phyloP scores from a whole-genome alignment of 1,140 invertebrate species.

The Drosophila eugracilis region DNA sequence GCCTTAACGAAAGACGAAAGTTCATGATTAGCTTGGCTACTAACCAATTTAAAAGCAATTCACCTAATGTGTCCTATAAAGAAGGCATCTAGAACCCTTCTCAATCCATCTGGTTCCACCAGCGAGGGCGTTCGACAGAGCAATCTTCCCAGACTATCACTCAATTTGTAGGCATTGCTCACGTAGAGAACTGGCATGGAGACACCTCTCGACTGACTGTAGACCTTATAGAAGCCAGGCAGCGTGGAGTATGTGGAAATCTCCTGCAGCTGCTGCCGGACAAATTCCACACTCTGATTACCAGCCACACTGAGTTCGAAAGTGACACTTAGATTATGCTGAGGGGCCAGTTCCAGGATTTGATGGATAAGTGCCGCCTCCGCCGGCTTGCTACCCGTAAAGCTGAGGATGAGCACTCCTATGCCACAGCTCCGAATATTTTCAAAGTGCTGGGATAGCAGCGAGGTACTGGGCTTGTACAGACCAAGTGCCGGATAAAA shows the following conservation, averaged over 20 bases:
- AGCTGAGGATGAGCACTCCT: constrained; percentile 75
- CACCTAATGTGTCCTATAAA: constrained; percentile 86
- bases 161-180: constrained; percentile 87
- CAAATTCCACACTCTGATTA: constrained; percentile 73
- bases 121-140: constrained; percentile 80
- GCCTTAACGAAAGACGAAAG: constrained; percentile 27
- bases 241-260: constrained; percentile 64
- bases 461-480: constrained; percentile 72
- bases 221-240: constrained; percentile 86
- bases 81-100: constrained; percentile 86
- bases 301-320: constrained; percentile 74
- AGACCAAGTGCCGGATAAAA: constrained; percentile 80
- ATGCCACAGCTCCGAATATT: constrained; percentile 80
- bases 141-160: constrained; percentile 86
- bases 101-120: constrained; percentile 84
- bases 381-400: constrained; percentile 41
- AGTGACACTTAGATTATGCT: constrained; percentile 77
- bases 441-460: constrained; percentile 77
- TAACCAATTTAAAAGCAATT: constrained; percentile 13
- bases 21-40: background rate
- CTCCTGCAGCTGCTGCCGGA: constrained; percentile 74
- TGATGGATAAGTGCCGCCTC: constrained; percentile 63
- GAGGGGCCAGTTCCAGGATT: constrained; percentile 70
- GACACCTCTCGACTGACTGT: constrained; percentile 76
- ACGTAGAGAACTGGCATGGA: constrained; percentile 87